These are phyloP conservation scores for Aphidoletes aphidimyza DNA, from an alignment of 2,888 invertebrate genomes.

Conservation along the genomic window DNA sequence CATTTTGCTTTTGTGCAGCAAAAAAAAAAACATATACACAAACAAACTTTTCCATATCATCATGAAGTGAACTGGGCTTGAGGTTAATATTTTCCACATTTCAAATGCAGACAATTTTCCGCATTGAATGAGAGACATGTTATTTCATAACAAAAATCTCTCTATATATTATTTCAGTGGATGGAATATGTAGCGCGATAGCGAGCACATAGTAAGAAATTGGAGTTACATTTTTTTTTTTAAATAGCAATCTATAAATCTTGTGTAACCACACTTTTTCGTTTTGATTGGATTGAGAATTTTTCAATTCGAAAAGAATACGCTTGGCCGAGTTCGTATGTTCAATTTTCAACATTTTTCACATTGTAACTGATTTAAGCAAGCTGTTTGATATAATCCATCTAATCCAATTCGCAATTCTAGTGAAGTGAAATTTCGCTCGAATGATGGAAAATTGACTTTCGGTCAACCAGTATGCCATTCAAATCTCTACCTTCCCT, in stretches of 20 bases:
- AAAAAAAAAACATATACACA: no score
- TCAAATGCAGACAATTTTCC: conserved; percentile 2
- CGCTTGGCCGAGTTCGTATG: background rate
- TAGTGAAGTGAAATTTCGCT: background rate
- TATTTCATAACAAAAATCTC: background rate
- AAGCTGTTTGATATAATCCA: no score
- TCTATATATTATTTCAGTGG: no score
- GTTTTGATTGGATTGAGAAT: conserved; percentile 1
- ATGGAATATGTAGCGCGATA: background rate
- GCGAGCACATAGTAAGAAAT: background rate
- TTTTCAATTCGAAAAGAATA: background rate
- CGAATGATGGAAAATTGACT: background rate
- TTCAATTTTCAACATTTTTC: background rate
- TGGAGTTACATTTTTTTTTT: background rate
- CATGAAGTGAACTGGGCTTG: background rate
- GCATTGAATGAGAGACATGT: background rate
- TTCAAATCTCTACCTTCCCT: no score
- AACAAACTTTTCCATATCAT: conserved; percentile 1
- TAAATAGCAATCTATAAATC: conserved; percentile 17
- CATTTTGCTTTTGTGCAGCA: background rate
- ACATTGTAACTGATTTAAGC: no score
- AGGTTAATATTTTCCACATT: background rate
- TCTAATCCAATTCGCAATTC: background rate
- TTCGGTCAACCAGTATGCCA: background rate
- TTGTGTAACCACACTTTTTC: background rate